Evolutionary conservation across 1,140 invertebrate genomes (phyloP), one percentile per base, ranked within the genome.

Genomic region (Cecropterus lyciades): DNA sequence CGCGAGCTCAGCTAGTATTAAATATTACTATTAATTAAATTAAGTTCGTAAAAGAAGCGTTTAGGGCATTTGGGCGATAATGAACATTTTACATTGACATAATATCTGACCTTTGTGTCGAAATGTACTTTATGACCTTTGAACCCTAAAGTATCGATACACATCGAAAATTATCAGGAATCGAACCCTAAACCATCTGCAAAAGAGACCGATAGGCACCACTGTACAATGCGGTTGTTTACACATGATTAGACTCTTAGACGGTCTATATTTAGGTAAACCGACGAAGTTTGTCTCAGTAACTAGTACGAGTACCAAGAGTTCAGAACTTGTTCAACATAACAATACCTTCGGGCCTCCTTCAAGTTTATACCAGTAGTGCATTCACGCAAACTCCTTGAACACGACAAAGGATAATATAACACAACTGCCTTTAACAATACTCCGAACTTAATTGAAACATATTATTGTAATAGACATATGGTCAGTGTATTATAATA

Each of bases 341-440:
- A 45, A 45, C 53, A 57, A 56, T 57, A 45, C 53, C 40, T 57
- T 24, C 11, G 11, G 15, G 55, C 24, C 55, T 57, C 55, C n/a
- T 57, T 57, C 9, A 16, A 45, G 55, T 57, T 57, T 57, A 57
- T 27, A n/a, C 40, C 40, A 57, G 42, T 17, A 30, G 24, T 52
- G 16, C 45, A 15, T 52, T 52, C 53, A 43, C 20, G n/a, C n/a
- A n/a, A n/a, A 10, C 55, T 57, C 40, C 55, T 57, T 43, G 17
- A 24, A 43, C 53, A 42, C 11, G 16, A 57, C 55, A 57, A 57
- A 57, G 55, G 55, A 57, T 15, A 57, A 24, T n/a, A n/a, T n/a
- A n/a, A n/a, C n/a, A n/a, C 11, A 43, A 43, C 33, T 56, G 16
- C 43, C 16, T 56, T 56, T 40, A 33, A n/a, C 49, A 52, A 52